Evolutionary conservation across 1,140 invertebrate species (phyloP).

Genomic region (Aphelinus certus): DNA sequence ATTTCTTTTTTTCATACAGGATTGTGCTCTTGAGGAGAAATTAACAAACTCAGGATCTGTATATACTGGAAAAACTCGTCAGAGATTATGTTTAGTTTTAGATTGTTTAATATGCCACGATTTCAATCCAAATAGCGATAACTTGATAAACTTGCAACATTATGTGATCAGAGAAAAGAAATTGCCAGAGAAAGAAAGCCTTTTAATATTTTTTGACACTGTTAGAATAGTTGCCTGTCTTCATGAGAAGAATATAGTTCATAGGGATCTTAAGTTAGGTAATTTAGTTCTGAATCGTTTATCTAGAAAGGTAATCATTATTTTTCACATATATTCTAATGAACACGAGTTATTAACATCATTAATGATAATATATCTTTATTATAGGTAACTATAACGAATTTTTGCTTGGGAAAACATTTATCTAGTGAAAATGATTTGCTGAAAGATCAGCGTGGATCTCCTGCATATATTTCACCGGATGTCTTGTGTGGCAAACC

Average conservation of each 20-base stretch:
- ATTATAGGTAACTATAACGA: conserved; percentile 76
- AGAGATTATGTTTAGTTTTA: conserved; percentile 78
- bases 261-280: conserved; percentile 83
- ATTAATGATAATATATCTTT: not conserved
- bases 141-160: conserved; percentile 82
- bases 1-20: conserved; percentile 63
- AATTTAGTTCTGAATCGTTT: conserved; percentile 82
- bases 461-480: conserved; percentile 86
- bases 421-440: conserved; percentile 79
- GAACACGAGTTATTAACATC: not conserved
- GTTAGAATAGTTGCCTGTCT: conserved; percentile 79
- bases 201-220: conserved; percentile 82
- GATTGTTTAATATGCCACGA: conserved; percentile 82
- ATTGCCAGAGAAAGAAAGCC: conserved; percentile 78
- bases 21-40: conserved; percentile 75
- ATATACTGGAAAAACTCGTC: conserved; percentile 72
- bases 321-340: not conserved
- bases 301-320: conserved; percentile 64
- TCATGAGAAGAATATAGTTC: conserved; percentile 85
- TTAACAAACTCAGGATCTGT: conserved; percentile 66
- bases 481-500: conserved; percentile 83
- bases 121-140: conserved; percentile 74
- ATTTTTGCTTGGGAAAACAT: conserved; percentile 86
- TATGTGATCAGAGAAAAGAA: conserved; percentile 86
- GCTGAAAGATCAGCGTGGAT: conserved; percentile 83